Evolutionary conservation across 1,140 invertebrate genomes (phyloP).

Genomic region (Kradibia gibbosae): DNA sequence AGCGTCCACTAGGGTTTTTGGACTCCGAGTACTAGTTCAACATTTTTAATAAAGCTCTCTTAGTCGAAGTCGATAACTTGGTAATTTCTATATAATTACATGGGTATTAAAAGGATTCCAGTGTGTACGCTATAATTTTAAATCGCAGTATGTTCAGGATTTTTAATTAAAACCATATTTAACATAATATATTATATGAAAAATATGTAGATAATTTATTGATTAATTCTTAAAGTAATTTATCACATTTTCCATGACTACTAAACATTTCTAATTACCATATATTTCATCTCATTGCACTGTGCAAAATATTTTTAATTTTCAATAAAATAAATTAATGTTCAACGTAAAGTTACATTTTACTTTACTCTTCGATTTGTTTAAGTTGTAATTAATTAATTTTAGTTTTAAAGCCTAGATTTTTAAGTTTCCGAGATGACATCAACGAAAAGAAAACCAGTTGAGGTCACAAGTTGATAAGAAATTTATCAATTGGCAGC

Average conservation of each 20-base stretch:
- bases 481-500: conserved; percentile 9
- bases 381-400: neutral
- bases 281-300: neutral
- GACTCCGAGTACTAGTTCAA: no score
- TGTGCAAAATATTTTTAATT: no score
- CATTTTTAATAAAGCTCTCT: neutral
- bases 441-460: neutral
- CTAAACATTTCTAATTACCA: neutral
- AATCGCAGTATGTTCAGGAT: neutral
- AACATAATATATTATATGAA: neutral
- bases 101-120: neutral
- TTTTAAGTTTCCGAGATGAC: neutral
- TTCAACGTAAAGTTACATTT: neutral
- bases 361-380: neutral
- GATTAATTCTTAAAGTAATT: neutral
- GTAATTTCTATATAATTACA: neutral
- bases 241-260: neutral
- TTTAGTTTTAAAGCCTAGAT: neutral
- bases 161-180: neutral
- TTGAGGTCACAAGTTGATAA: neutral
- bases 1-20: no score
- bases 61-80: neutral
- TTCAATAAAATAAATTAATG: no score
- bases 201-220: neutral
- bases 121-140: neutral